Evolutionary conservation across 2,797 vertebrate species (phyloP).

Genomic region (Sus cebifrons): DNA sequence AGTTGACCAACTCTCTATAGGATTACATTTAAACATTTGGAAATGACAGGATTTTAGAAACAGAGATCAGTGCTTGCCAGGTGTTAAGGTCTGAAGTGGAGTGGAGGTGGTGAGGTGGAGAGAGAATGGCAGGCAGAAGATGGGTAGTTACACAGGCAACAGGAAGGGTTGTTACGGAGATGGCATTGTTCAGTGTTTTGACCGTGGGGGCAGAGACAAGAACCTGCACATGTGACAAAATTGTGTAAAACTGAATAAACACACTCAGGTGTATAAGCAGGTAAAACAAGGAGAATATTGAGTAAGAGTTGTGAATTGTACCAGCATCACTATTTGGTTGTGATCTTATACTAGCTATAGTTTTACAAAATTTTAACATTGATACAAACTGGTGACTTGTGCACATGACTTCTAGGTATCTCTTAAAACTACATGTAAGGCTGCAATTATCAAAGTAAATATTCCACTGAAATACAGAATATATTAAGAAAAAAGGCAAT

Average conservation of each 20-base stretch:
- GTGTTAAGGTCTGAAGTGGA: neutral
- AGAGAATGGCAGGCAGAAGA: neutral
- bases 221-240: neutral
- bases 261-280: neutral
- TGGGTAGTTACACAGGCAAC: neutral
- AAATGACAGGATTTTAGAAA: neutral
- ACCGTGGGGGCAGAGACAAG: neutral
- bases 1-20: neutral
- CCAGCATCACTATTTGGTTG: neutral
- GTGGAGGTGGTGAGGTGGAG: neutral
- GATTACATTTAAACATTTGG: neutral
- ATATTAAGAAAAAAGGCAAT: constrained; percentile 3
- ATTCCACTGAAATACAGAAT: neutral
- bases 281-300: neutral
- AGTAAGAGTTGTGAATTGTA: neutral
- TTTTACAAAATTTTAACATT: neutral
- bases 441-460: neutral
- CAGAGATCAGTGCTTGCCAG: neutral
- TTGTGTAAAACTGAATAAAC: neutral
- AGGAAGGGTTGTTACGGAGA: neutral
- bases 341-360: neutral
- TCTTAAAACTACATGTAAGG: neutral
- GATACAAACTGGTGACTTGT: neutral
- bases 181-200: neutral
- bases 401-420: neutral